A percentile compares a stretch with the other conserved stretches of the same genome.
phyloP scores from a whole-genome alignment of 2,113 vertebrate species.

The Bettongia penicillata region DNA sequence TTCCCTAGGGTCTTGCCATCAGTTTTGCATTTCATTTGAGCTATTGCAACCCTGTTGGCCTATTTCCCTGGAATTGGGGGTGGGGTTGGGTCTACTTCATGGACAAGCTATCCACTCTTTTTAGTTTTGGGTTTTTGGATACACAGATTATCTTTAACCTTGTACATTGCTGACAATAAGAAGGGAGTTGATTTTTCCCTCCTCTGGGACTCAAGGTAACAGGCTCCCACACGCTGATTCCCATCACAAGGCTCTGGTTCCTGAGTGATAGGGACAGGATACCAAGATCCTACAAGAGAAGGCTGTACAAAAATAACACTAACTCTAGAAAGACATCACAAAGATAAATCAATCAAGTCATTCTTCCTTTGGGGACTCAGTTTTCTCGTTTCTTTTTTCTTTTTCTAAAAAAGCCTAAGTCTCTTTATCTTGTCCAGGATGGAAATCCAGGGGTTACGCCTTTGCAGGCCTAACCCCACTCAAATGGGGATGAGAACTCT shows the following conservation, averaged over 20 bases:
- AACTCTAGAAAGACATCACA: neutral
- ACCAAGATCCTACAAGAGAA: neutral
- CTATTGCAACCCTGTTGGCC: neutral
- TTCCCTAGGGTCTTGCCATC: rapidly evolving
- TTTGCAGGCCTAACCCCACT: neutral
- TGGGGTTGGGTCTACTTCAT: neutral
- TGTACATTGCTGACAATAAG: neutral
- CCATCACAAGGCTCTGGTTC: neutral
- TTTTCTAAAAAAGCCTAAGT: neutral
- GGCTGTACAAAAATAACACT: neutral
- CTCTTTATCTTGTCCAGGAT: neutral
- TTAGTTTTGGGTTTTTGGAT: neutral
- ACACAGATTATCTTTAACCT: neutral
- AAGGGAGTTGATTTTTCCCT: neutral
- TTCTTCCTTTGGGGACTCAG: neutral
- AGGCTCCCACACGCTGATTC: neutral
- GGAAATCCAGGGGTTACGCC: neutral
- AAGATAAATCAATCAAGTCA: neutral
- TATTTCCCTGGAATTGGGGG: neutral
- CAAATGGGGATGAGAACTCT: neutral
- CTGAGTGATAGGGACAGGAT: neutral
- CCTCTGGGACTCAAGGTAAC: neutral
- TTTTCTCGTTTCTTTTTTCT: neutral
- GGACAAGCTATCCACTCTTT: neutral
- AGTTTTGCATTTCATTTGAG: neutral